Evolutionary conservation across 1,140 invertebrate genomes (phyloP).

Genomic region (Zaprionus lachaisei): DNA sequence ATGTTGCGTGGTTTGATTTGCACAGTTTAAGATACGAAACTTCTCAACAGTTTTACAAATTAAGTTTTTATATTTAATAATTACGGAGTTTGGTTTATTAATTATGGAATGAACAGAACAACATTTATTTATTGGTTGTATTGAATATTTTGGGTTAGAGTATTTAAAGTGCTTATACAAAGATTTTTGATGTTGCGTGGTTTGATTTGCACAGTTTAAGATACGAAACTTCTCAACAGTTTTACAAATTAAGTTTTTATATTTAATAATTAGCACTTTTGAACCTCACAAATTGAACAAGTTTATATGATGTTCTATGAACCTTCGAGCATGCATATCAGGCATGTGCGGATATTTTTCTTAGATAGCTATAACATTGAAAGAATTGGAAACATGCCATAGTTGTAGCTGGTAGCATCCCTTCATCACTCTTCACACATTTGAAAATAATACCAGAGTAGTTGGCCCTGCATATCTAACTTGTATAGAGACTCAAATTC

Average conservation of each 20-base stretch:
- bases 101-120: too few species aligned
- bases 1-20: too few species aligned
- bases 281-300: not conserved
- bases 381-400: not conserved
- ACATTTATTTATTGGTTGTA: too few species aligned
- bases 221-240: not conserved
- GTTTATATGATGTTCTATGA: not conserved
- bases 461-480: not conserved
- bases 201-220: not conserved
- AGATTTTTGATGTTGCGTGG: not conserved
- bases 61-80: too few species aligned
- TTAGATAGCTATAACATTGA: not conserved
- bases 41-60: too few species aligned
- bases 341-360: too few species aligned
- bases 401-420: not conserved
- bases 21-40: too few species aligned
- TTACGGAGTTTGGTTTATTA: not conserved
- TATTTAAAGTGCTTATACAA: not conserved
- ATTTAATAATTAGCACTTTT: slow-evolving; percentile 1
- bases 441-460: not conserved
- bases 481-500: slow-evolving; percentile 10
- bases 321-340: not conserved
- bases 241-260: not conserved
- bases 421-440: not conserved
- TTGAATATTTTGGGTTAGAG: not conserved